Conservation (phyloP, 2,797 vertebrate genomes). For the Poeciliopsis turneri region DNA sequence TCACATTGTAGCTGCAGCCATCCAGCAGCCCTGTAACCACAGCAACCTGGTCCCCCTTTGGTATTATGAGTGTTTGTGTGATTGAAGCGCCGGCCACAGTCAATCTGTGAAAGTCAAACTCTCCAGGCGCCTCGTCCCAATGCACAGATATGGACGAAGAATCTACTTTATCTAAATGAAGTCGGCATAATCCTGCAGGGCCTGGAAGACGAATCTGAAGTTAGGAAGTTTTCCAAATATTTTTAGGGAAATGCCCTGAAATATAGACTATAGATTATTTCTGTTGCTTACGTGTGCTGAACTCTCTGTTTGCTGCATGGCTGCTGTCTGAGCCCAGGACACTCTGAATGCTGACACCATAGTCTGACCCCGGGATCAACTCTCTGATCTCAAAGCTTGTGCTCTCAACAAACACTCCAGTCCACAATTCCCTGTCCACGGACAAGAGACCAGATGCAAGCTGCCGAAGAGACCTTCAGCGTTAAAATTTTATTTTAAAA, state of each 20-base stretch:
- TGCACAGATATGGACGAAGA: slow-evolving; percentile 78
- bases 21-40: slow-evolving; percentile 76
- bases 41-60: slow-evolving; percentile 65
- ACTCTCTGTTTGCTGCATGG: slow-evolving; percentile 71
- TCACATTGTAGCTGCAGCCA: slow-evolving; percentile 86
- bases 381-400: slow-evolving; percentile 80
- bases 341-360: slow-evolving; percentile 83
- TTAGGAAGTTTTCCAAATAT: not conserved
- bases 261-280: not conserved
- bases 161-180: slow-evolving; percentile 76
- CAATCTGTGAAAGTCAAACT: slow-evolving; percentile 86
- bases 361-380: slow-evolving; percentile 85
- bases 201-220: slow-evolving; percentile 65
- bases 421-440: slow-evolving; percentile 61
- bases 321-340: slow-evolving; percentile 82
- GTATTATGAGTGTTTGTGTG: slow-evolving; percentile 68
- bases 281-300: slow-evolving; percentile 84
- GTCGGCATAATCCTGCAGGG: slow-evolving; percentile 81
- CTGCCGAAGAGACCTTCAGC: slow-evolving; percentile 60
- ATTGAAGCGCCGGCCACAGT: slow-evolving; percentile 59
- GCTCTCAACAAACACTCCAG: slow-evolving; percentile 53
- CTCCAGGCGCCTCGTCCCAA: slow-evolving; percentile 80
- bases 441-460: slow-evolving; percentile 69
- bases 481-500: not conserved
- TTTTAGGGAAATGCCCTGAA: not conserved